Evolutionary conservation across 2,113 vertebrate genomes (phyloP).

Genomic region (Colistium nudipinnis): DNA sequence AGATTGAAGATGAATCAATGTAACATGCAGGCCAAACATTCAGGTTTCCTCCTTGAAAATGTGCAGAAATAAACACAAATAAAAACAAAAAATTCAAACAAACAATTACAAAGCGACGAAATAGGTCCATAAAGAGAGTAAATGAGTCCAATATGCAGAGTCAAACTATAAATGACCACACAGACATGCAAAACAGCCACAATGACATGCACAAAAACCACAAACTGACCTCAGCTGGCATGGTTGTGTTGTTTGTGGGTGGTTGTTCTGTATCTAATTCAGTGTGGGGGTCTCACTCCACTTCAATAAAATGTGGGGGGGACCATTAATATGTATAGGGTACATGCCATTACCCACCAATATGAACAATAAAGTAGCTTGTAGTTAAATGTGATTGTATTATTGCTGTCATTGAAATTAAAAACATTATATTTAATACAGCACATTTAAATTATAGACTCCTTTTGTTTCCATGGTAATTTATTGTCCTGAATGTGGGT

Average conservation of each 20-base stretch:
- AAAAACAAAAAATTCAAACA: not conserved
- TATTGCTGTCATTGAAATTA: no score
- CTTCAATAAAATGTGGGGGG: no score
- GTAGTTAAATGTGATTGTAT: not conserved
- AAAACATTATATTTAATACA: not conserved
- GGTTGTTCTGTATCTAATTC: not conserved
- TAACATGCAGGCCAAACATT: not conserved
- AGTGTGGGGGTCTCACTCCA: not conserved
- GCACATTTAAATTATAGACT: not conserved
- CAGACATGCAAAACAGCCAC: not conserved
- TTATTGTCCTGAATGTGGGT: constrained; percentile 3
- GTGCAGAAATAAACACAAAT: not conserved
- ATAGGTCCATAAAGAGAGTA: not conserved
- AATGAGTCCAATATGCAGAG: not conserved
- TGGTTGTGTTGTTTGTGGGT: not conserved
- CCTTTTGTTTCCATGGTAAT: constrained; percentile 35
- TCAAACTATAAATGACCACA: not conserved
- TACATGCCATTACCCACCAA: not conserved
- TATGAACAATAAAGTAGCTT: constrained; percentile 3
- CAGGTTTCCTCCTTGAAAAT: not conserved
- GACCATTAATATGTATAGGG: not conserved
- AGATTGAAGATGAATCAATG: not conserved
- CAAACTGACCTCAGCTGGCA: not conserved
- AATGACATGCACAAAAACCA: not conserved
- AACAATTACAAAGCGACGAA: not conserved